These are phyloP conservation scores for Gavia stellata DNA, from an alignment of 2,113 vertebrate species.

Conservation along the genomic window DNA sequence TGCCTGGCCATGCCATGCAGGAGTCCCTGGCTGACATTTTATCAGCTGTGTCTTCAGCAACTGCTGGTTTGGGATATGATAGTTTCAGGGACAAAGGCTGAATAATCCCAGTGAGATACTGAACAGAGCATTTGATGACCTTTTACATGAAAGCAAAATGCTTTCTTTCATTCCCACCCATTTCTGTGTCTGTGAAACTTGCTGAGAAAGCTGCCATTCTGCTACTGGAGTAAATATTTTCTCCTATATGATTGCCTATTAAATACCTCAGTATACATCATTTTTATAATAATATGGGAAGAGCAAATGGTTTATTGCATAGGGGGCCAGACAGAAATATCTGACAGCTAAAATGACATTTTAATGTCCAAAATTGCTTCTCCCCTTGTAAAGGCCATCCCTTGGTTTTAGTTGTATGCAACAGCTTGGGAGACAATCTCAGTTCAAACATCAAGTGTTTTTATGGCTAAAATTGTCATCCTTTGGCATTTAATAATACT, in stretches of 20 bases:
- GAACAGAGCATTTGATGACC: background rate
- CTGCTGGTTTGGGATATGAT: background rate
- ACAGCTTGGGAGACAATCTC: background rate
- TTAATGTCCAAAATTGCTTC: background rate
- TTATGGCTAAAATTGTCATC: background rate
- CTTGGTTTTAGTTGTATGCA: background rate
- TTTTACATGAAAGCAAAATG: background rate
- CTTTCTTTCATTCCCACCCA: background rate
- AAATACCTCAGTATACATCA: background rate
- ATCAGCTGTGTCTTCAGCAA: background rate
- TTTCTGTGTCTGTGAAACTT: background rate
- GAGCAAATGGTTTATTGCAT: background rate
- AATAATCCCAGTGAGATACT: background rate
- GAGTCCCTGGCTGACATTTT: background rate
- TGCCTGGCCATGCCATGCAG: background rate
- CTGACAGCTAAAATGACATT: background rate
- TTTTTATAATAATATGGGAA: background rate
- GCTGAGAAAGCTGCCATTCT: background rate
- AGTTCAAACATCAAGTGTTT: background rate
- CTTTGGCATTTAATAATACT: background rate
- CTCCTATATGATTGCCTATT: background rate
- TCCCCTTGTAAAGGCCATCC: background rate
- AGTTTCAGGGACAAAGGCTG: background rate
- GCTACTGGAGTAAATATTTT: background rate
- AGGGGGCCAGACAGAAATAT: background rate